Evolutionary conservation across 2,888 invertebrate genomes (phyloP).

Genomic region (Operophtera brumata): DNA sequence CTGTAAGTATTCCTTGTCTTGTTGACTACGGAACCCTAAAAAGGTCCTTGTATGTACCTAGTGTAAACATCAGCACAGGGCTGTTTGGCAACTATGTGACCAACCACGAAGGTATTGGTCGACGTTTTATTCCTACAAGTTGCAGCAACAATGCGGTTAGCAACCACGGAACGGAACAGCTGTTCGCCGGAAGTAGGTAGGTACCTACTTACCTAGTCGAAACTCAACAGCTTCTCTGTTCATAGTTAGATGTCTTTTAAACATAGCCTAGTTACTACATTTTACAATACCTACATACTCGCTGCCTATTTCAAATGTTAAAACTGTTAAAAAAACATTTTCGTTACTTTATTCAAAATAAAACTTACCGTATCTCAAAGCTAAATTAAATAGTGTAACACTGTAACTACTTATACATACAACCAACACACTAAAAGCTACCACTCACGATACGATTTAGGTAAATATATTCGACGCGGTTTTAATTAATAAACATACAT

Average conservation of each 20-base stretch:
- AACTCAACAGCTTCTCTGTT: no score
- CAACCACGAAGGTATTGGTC: no score
- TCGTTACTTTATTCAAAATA: neutral
- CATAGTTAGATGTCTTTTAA: no score
- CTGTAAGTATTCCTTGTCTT: no score
- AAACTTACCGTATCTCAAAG: slow-evolving; percentile 62
- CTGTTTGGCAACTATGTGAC: neutral
- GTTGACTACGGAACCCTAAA: no score
- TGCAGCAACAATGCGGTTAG: neutral
- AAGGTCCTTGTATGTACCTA: no score
- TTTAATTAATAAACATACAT: slow-evolving; percentile 49
- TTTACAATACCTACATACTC: neutral
- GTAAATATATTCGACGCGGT: slow-evolving; percentile 37
- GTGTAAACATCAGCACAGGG: no score
- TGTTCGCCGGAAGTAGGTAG: neutral
- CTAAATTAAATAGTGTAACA: slow-evolving; percentile 48
- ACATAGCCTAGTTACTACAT: neutral
- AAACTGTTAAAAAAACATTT: neutral
- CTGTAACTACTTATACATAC: slow-evolving; percentile 41
- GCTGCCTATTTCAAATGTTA: neutral
- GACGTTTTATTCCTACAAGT: neutral
- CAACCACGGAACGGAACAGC: slow-evolving; percentile 11
- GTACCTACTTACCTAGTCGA: no score
- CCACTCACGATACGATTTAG: slow-evolving; percentile 40
- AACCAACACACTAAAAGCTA: slow-evolving; percentile 50